Conservation (phyloP, 2,113 vertebrate species). For the Actinemys pallida region DNA sequence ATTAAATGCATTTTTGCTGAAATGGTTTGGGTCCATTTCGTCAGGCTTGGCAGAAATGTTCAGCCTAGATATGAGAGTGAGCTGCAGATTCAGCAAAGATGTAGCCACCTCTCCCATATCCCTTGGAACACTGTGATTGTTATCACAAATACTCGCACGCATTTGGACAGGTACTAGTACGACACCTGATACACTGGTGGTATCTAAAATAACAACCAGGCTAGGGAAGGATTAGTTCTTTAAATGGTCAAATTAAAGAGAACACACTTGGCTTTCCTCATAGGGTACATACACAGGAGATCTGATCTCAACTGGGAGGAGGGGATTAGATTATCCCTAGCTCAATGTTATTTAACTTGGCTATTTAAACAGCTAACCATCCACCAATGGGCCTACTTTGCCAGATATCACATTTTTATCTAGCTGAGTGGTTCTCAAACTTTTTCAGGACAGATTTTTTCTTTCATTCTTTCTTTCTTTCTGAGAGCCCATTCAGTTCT, state of each 20-base stretch:
- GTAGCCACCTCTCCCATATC: neutral
- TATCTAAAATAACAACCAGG: neutral
- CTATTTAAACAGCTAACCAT: neutral
- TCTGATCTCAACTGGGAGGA: neutral
- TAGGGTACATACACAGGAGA: neutral
- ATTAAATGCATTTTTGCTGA: neutral
- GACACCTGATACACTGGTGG: neutral
- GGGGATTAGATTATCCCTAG: neutral
- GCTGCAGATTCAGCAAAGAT: neutral
- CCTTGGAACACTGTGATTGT: neutral
- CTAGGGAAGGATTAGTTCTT: neutral
- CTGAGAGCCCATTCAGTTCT: neutral
- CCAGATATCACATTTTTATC: neutral
- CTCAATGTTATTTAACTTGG: neutral
- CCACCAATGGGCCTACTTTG: neutral
- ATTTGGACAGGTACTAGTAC: neutral
- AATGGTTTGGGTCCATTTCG: neutral
- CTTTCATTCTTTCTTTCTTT: neutral
- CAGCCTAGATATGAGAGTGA: neutral
- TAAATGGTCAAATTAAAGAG: neutral
- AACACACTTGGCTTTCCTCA: neutral
- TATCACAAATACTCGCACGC: neutral
- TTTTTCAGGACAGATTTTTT: neutral
- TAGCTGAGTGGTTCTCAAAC: neutral
- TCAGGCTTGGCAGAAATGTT: neutral